These are phyloP conservation scores for Noctua janthina DNA, from an alignment of 2,888 invertebrate species.

Conservation along the genomic window DNA sequence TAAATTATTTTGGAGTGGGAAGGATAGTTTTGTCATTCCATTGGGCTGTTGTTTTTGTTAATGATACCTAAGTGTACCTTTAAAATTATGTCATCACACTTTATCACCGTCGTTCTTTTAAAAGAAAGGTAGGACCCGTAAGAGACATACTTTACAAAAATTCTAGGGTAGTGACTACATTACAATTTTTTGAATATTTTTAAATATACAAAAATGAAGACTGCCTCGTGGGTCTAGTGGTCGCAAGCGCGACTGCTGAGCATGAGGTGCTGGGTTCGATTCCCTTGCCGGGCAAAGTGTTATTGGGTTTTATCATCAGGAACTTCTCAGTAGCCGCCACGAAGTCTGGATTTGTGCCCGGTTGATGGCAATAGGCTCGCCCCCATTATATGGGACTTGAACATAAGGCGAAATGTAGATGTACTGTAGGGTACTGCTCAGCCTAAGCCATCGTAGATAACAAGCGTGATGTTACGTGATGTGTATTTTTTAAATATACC, in stretches of 20 bases:
- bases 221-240: neutral
- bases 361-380: neutral
- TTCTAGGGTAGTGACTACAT: too few species aligned
- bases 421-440: too few species aligned
- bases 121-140: too few species aligned
- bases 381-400: neutral
- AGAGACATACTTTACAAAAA: too few species aligned
- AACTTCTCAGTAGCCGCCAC: neutral
- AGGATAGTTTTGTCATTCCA: neutral
- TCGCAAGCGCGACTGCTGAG: neutral
- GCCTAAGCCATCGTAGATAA: too few species aligned
- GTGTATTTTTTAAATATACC: too few species aligned
- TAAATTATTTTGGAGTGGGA: constrained; percentile 41
- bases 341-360: neutral
- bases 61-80: neutral
- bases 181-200: neutral
- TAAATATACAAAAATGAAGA: neutral
- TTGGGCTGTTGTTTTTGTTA: constrained; percentile 10
- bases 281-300: neutral
- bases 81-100: neutral
- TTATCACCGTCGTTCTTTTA: neutral
- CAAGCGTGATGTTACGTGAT: too few species aligned
- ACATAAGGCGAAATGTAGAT: neutral
- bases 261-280: neutral
- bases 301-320: too few species aligned